These are phyloP conservation scores for Hemibagrus guttatus DNA, from an alignment of 2,797 vertebrate genomes.

Conservation along the genomic window DNA sequence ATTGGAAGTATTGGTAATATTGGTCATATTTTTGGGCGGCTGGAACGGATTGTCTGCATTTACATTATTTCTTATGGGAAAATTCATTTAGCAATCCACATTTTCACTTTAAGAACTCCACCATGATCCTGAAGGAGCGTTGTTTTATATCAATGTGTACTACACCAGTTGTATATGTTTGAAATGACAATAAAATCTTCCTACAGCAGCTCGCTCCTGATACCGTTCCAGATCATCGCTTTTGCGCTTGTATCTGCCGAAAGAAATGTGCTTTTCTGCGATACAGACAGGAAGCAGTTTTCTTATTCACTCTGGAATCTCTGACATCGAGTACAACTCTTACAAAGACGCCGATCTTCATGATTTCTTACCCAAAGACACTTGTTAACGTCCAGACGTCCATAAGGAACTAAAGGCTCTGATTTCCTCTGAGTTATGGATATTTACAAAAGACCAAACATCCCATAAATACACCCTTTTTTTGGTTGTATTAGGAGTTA, in stretches of 20 bases:
- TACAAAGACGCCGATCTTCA: neutral
- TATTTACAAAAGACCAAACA: neutral
- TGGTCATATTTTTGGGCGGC: too few species aligned
- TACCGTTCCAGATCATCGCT: neutral
- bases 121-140: too few species aligned
- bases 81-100: too few species aligned
- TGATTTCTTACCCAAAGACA: neutral
- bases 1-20: too few species aligned
- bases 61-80: too few species aligned
- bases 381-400: neutral
- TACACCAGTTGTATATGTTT: too few species aligned
- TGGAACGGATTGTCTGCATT: too few species aligned
- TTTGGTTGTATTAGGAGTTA: neutral
- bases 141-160: too few species aligned
- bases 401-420: neutral
- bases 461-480: too few species aligned
- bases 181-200: neutral
- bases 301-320: neutral
- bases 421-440: neutral
- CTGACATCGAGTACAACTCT: neutral
- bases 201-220: neutral
- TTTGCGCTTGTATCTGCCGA: neutral
- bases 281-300: neutral
- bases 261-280: neutral
- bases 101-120: too few species aligned